Evolutionary conservation across 2,888 invertebrate species (phyloP).

Genomic region (Blomia tropicalis): DNA sequence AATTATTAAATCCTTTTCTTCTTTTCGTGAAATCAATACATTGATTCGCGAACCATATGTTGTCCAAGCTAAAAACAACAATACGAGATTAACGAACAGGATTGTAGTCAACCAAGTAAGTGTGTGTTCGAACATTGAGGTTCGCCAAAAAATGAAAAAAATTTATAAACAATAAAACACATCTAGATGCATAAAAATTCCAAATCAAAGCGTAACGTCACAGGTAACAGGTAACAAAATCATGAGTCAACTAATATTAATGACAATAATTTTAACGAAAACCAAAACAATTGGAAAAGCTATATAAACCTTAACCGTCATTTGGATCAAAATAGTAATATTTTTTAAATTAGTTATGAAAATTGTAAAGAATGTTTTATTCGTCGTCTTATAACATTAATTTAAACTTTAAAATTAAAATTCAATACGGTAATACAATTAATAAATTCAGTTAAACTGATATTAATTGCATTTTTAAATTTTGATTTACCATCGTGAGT

Average conservation of each 20-base stretch:
- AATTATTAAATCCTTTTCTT: slow-evolving; percentile 22
- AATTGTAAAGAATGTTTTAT: no score
- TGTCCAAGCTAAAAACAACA: slow-evolving; percentile 27
- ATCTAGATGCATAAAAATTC: background rate
- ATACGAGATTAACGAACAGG: slow-evolving; percentile 23
- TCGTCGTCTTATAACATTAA: no score
- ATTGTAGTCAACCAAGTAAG: slow-evolving; percentile 16
- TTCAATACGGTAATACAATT: background rate
- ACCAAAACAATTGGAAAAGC: background rate
- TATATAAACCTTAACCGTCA: background rate
- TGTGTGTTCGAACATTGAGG: background rate
- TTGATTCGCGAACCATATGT: slow-evolving; percentile 29
- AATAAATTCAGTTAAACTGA: background rate
- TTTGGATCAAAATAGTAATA: no score
- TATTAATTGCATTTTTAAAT: background rate
- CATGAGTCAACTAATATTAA: background rate
- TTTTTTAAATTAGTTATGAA: no score
- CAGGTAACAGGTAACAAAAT: no score
- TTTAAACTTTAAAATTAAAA: background rate
- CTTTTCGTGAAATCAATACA: slow-evolving; percentile 17
- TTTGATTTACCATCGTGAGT: background rate
- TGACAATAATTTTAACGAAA: background rate
- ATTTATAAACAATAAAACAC: background rate
- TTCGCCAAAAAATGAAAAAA: background rate
- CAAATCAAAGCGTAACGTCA: background rate